Conservation (phyloP, 2,888 invertebrate species). For the Biston betularia region DNA sequence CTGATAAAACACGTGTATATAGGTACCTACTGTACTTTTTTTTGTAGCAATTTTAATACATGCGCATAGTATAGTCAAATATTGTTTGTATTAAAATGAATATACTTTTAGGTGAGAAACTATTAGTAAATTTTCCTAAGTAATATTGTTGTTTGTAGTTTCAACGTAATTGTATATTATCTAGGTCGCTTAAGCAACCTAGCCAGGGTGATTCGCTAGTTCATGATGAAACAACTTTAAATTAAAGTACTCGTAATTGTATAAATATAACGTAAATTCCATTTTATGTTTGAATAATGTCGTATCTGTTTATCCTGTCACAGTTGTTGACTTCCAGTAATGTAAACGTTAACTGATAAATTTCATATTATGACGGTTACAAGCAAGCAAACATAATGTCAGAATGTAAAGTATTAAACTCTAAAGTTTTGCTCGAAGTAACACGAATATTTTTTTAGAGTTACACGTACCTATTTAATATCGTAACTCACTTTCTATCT, state of each 20-base stretch:
- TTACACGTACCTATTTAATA: not conserved
- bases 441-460: not conserved
- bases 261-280: constrained; percentile 25
- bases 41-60: no score
- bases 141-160: no score
- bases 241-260: constrained; percentile 1
- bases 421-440: not conserved
- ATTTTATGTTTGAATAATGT: constrained; percentile 16
- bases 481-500: no score
- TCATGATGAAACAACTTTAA: not conserved
- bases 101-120: no score
- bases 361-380: not conserved
- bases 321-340: constrained; percentile 9
- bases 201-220: not conserved
- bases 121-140: no score
- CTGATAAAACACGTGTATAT: no score
- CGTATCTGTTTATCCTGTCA: constrained; percentile 30
- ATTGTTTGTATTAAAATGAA: no score
- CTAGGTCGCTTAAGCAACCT: not conserved
- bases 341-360: constrained; percentile 17
- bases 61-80: no score
- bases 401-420: not conserved
- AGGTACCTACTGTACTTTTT: no score
- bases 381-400: constrained; percentile 1
- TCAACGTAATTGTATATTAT: no score